Percentiles rank a stretch among this genome's conserved stretches.
phyloP scores from a whole-genome alignment of 2,113 vertebrate species.

The Trematocara stigmaticum region DNA sequence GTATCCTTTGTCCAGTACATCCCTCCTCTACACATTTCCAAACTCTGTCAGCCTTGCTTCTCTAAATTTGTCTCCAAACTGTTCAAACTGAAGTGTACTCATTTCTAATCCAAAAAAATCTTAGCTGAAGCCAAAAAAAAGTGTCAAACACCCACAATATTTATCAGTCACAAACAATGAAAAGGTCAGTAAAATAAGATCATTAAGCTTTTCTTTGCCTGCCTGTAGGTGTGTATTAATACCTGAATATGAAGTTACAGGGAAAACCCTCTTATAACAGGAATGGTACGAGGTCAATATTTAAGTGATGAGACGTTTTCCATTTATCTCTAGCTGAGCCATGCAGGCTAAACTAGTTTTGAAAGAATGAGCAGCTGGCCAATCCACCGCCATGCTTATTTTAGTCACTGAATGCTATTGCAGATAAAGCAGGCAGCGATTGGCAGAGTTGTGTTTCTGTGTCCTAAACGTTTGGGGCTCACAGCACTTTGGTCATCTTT shows the following conservation, averaged over 20 bases:
- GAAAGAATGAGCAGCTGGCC: slow-evolving; percentile 48
- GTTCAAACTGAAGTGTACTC: background rate
- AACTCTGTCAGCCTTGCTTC: background rate
- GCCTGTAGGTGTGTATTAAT: background rate
- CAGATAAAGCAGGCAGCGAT: slow-evolving; percentile 51
- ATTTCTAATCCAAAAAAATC: background rate
- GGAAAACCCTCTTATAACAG: background rate
- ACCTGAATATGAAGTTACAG: background rate
- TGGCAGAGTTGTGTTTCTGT: slow-evolving; percentile 9
- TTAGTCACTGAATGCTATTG: slow-evolving; percentile 37
- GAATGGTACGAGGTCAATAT: background rate
- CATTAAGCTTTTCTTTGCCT: rapidly evolving
- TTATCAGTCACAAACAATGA: background rate
- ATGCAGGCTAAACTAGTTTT: slow-evolving; percentile 7
- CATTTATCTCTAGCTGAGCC: background rate
- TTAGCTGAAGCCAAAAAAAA: background rate
- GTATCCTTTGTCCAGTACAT: background rate
- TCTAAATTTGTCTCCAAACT: background rate
- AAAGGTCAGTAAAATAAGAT: background rate
- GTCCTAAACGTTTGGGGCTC: background rate
- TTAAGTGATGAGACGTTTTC: slow-evolving; percentile 15
- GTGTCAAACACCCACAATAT: background rate
- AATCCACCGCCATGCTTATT: slow-evolving; percentile 53
- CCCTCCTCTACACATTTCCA: background rate
- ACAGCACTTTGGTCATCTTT: background rate